Evolutionary conservation across 2,113 vertebrate genomes (phyloP).

Genomic region (Tetraodon nigroviridis): DNA sequence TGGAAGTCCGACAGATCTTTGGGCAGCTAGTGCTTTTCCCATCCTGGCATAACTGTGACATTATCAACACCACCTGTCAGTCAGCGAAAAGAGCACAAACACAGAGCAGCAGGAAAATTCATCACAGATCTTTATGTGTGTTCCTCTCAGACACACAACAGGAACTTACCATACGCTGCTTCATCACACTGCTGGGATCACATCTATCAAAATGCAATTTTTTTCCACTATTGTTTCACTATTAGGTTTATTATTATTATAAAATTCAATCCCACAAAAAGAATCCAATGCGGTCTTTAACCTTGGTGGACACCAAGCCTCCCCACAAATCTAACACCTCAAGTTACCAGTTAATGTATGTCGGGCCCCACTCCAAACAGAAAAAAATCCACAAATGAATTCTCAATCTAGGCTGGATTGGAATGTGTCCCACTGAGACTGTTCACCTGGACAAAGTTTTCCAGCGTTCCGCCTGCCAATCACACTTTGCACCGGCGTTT

Average conservation of each 20-base stretch:
- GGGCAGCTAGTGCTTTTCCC: no score
- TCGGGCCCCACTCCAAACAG: conserved; percentile 41
- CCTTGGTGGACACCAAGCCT: background rate
- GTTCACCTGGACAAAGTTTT: conserved; percentile 49
- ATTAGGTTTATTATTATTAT: background rate
- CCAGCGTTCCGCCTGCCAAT: conserved; percentile 30
- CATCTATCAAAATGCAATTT: background rate
- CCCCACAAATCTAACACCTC: conserved; percentile 42
- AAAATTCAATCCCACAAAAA: background rate
- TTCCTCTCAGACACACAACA: background rate
- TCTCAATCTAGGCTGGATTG: conserved; percentile 22
- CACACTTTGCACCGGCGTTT: conserved; percentile 15
- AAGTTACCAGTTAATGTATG: conserved; percentile 41
- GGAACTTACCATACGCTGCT: no score
- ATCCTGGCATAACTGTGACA: no score
- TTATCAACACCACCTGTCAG: no score
- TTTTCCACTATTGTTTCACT: background rate
- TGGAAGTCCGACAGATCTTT: no score
- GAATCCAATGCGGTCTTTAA: conserved; percentile 2
- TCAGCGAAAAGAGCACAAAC: no score
- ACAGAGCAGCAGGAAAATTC: no score
- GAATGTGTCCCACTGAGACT: conserved; percentile 43
- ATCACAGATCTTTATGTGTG: no score
- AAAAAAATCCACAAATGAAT: conserved; percentile 48
- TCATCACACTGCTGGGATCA: no score